A percentile compares a stretch with the other conserved stretches of the same genome.
Conservation (phyloP, 2,888 invertebrate species). For the Tetrapedia diversipes region DNA sequence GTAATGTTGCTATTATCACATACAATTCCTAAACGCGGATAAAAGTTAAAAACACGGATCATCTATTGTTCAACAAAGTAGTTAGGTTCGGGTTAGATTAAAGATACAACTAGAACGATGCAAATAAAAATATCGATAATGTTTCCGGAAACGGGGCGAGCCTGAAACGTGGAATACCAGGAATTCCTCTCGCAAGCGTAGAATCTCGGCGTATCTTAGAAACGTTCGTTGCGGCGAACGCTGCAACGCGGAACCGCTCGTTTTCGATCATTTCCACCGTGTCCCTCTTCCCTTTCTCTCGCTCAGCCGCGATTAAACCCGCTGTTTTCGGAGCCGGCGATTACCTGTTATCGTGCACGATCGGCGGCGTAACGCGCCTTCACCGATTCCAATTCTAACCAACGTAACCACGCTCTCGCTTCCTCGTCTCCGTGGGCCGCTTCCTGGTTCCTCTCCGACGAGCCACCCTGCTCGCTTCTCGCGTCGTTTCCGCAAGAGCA, state of each 20-base stretch:
- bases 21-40: too few relatives aligned
- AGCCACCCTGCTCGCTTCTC: slow-evolving; percentile 76
- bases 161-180: too few relatives aligned
- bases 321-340: slow-evolving; percentile 54
- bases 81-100: too few relatives aligned
- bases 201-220: too few relatives aligned
- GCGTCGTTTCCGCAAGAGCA: too few relatives aligned
- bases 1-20: too few relatives aligned
- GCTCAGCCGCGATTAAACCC: slow-evolving; percentile 18
- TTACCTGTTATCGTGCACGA: slow-evolving; percentile 62
- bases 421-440: slow-evolving; percentile 71
- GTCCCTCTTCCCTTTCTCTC: slow-evolving; percentile 9
- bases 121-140: too few relatives aligned
- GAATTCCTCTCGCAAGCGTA: too few relatives aligned
- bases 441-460: slow-evolving; percentile 80
- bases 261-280: slow-evolving; percentile 35
- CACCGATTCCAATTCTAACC: slow-evolving; percentile 52
- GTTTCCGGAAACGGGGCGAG: too few relatives aligned
- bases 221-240: background rate
- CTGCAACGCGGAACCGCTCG: slow-evolving; percentile 39
- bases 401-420: slow-evolving; percentile 47
- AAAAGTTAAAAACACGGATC: too few relatives aligned
- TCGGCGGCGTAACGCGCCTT: slow-evolving; percentile 55
- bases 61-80: too few relatives aligned
- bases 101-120: too few relatives aligned